These are phyloP conservation scores for Phaethon lepturus DNA, from an alignment of 2,113 vertebrate genomes.

Conservation along the genomic window DNA sequence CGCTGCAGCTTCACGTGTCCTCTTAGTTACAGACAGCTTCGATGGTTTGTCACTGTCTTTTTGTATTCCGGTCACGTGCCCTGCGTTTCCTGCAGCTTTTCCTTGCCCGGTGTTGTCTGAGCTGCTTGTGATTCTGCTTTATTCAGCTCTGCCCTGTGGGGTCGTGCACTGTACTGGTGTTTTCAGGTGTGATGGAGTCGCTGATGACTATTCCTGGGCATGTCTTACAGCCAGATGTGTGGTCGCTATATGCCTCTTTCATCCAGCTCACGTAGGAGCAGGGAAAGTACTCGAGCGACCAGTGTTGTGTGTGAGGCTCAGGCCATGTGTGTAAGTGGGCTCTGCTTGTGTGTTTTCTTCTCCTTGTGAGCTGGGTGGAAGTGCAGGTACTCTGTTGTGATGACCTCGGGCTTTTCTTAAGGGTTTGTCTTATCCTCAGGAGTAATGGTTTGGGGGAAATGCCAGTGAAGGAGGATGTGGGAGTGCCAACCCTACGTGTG, in stretches of 20 bases:
- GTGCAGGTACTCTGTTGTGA: too few relatives aligned
- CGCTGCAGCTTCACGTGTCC: rapidly evolving
- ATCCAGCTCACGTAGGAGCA: rapidly evolving
- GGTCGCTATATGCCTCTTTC: not conserved
- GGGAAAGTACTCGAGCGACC: not conserved
- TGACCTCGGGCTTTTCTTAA: not conserved
- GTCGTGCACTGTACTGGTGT: not conserved
- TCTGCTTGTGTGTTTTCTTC: not conserved
- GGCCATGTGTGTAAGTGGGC: not conserved
- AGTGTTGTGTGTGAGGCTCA: not conserved
- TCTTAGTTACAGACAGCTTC: not conserved
- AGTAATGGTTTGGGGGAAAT: not conserved
- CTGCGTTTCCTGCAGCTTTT: not conserved
- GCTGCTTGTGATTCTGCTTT: not conserved
- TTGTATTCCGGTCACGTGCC: not conserved
- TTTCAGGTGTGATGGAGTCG: not conserved
- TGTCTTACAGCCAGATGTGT: rapidly evolving
- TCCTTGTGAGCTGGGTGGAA: not conserved
- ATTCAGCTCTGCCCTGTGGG: not conserved
- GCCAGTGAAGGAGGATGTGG: rapidly evolving
- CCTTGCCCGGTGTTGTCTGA: not conserved
- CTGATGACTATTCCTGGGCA: not conserved
- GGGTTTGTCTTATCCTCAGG: not conserved
- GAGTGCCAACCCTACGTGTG: not conserved
- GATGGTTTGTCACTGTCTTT: not conserved